Evolutionary conservation across 2,113 vertebrate genomes (phyloP), one percentile per base, ranked within the genome.

Genomic region (Carassius carassius): DNA sequence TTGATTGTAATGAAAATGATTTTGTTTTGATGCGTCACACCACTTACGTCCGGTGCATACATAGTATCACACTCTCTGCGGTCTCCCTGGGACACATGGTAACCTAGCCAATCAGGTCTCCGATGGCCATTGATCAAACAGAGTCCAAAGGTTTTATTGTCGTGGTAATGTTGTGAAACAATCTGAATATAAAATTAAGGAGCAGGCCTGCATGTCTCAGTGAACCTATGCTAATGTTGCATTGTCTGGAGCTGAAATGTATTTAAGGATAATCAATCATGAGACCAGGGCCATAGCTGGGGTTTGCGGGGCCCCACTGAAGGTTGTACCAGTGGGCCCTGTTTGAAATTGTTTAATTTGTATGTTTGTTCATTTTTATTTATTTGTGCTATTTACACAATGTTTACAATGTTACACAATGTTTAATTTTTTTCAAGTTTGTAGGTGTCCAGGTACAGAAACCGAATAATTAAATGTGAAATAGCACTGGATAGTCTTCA

Each of bases 211-310:
- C 0, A 29, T 6, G 14, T 72, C 67, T 17, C 67, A 8, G 19
- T 8, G 10, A 19, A 1, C 29, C 47, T 58, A 82, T 72, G 49
- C 81, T 56, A 37, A 58, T 41, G 65, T 13, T 37, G 32, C 41
- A 82, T 82, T 58, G 81, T 82, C 81, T 82, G 49, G 81, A 73
- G 81, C 49, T 58, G 19, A 32, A 41, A 82, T 82, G 67, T 49
- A 41, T 72, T 82, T 82, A 56, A 72, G 32, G 67, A 37, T 41
- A 73, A 82, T 82, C 81, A 72, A 72, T 82, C 65, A 72, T 72
- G 62, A 72, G 67, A 72, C 41, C n/a, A n/a, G n/a, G n/a, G n/a
- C n/a, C n/a, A n/a, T n/a, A n/a, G n/a, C n/a, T n/a, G n/a, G n/a
- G n/a, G n/a, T n/a, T n/a, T n/a, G n/a, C n/a, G n/a, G n/a, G n/a